Conservation (phyloP, 2,113 vertebrate species). For the Dunckerocampus dactyliophorus region DNA sequence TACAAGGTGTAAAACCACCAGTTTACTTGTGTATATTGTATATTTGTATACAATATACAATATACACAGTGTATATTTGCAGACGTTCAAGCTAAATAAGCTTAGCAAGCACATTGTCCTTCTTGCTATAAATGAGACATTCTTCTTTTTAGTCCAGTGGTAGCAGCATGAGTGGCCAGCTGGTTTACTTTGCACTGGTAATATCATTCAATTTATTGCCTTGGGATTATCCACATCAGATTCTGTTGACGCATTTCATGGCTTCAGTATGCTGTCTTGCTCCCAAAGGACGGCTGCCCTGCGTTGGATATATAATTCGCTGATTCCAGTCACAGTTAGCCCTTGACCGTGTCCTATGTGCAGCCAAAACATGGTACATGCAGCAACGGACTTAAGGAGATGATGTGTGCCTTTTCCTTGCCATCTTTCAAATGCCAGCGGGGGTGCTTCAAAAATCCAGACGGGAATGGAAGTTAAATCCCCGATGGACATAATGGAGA, state of each 20-base stretch:
- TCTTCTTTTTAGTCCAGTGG: slow-evolving; percentile 1
- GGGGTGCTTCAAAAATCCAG: slow-evolving; percentile 42
- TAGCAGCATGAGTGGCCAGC: slow-evolving; percentile 20
- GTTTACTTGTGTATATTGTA: too few species aligned
- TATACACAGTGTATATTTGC: too few species aligned
- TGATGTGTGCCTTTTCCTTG: slow-evolving; percentile 39
- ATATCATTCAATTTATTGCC: slow-evolving; percentile 42
- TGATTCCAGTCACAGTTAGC: slow-evolving; percentile 51
- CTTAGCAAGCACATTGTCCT: not conserved
- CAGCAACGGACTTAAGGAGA: slow-evolving; percentile 25
- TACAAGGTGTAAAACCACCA: too few species aligned
- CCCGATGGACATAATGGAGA: slow-evolving; percentile 12
- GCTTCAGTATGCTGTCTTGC: slow-evolving; percentile 27
- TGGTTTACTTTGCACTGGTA: slow-evolving; percentile 38
- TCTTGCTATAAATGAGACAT: slow-evolving; percentile 12
- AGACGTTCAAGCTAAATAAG: not conserved
- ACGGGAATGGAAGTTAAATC: not conserved
- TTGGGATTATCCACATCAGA: slow-evolving; percentile 45
- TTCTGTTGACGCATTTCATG: slow-evolving; percentile 44
- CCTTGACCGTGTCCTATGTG: slow-evolving; percentile 37
- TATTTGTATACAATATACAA: too few species aligned
- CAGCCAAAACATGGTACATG: slow-evolving; percentile 44
- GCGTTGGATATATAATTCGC: slow-evolving; percentile 45
- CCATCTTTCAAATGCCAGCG: slow-evolving; percentile 38
- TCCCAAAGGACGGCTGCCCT: slow-evolving; percentile 46